These are phyloP conservation scores for Columba janthina DNA, from an alignment of 2,113 vertebrate species.

Conservation along the genomic window DNA sequence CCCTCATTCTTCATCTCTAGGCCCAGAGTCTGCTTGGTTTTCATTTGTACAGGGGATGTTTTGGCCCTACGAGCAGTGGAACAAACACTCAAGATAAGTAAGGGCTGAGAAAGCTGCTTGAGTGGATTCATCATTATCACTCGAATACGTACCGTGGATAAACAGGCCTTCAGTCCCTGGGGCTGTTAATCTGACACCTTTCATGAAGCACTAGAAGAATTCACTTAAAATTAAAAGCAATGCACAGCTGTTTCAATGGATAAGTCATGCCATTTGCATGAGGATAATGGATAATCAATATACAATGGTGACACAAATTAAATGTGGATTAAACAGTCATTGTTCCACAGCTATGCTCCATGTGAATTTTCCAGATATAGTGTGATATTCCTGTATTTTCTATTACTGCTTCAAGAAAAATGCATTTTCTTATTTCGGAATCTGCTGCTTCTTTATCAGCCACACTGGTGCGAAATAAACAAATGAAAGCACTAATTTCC, in stretches of 20 bases:
- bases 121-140: conserved; percentile 44
- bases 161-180: conserved; percentile 32
- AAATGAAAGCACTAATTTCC: background rate
- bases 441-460: background rate
- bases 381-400: background rate
- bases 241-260: conserved; percentile 61
- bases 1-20: background rate
- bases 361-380: background rate
- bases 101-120: conserved; percentile 25
- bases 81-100: conserved; percentile 36
- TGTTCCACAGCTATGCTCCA: conserved; percentile 29
- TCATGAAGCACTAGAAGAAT: conserved; percentile 57
- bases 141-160: background rate
- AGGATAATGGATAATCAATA: conserved; percentile 65
- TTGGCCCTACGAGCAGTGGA: background rate
- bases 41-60: background rate
- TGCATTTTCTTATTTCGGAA: background rate
- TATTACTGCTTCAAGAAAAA: background rate
- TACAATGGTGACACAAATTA: conserved; percentile 61
- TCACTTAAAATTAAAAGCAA: conserved; percentile 68
- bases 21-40: background rate
- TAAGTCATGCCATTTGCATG: conserved; percentile 64
- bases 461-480: background rate
- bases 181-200: conserved; percentile 66
- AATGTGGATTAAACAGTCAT: conserved; percentile 58